phyloP scores from a whole-genome alignment of 2,888 invertebrate species.

The Acleris holmiana region DNA sequence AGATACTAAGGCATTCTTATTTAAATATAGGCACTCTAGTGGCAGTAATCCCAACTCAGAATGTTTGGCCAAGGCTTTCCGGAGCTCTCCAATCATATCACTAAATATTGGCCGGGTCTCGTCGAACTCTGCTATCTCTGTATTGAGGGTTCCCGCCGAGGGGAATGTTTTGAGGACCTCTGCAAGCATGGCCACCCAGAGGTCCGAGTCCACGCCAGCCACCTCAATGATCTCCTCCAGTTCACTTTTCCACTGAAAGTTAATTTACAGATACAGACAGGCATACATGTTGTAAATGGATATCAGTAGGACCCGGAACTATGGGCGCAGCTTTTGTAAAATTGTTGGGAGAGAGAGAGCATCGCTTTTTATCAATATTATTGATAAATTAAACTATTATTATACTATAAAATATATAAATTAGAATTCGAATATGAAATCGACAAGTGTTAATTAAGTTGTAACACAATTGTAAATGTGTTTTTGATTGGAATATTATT shows the following conservation, averaged over 20 bases:
- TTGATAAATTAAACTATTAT: no score
- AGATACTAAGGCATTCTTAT: constrained; percentile 95
- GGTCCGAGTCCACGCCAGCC: constrained; percentile 95
- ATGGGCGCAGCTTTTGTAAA: no score
- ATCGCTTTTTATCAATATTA: no score
- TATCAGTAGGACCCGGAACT: no score
- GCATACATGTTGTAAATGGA: no score
- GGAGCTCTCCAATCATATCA: constrained; percentile 93
- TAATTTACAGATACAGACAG: no score
- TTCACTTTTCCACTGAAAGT: constrained; percentile 94
- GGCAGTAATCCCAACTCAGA: constrained; percentile 95
- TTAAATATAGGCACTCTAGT: constrained; percentile 97
- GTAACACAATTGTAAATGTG: no score
- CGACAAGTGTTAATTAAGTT: no score
- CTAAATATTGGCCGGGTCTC: constrained; percentile 95
- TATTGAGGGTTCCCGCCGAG: constrained; percentile 93
- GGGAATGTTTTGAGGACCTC: constrained; percentile 98
- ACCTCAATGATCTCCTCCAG: constrained; percentile 97
- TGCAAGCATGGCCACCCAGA: constrained; percentile 98
- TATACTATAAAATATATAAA: no score
- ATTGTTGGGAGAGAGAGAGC: no score
- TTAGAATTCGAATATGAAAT: no score
- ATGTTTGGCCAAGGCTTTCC: constrained; percentile 92
- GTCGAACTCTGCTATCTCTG: constrained; percentile 94
- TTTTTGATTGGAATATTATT: no score